phyloP scores from a whole-genome alignment of 2,113 vertebrate genomes.

The Anas platyrhynchos region DNA sequence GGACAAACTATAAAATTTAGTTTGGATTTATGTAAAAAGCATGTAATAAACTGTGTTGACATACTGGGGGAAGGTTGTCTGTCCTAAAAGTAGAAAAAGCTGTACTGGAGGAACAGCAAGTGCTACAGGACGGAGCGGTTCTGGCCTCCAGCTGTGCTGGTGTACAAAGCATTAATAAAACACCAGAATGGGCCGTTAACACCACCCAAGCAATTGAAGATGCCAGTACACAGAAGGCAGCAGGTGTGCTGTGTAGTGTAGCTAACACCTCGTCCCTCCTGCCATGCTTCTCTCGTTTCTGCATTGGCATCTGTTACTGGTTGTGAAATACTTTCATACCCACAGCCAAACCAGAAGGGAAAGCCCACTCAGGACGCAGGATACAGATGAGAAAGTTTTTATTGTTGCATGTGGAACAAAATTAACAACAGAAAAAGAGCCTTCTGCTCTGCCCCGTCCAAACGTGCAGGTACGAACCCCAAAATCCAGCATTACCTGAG shows the following conservation, averaged over 20 bases:
- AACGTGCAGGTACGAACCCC: rapidly evolving
- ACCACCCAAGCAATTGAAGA: rapidly evolving
- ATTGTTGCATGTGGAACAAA: neutral
- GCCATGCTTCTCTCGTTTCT: rapidly evolving
- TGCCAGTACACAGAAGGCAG: no score
- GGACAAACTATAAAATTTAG: neutral
- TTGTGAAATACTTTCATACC: rapidly evolving
- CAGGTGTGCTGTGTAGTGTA: rapidly evolving
- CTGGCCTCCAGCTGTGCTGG: neutral
- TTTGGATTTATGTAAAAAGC: neutral
- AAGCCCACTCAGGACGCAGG: rapidly evolving
- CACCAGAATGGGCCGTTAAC: rapidly evolving
- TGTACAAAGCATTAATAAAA: neutral
- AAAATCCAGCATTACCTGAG: neutral
- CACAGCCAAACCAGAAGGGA: neutral
- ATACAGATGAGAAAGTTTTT: neutral
- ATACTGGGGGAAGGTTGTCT: neutral
- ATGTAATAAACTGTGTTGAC: constrained; percentile 13
- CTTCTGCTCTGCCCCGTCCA: rapidly evolving
- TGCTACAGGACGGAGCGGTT: neutral
- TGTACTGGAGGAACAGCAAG: neutral
- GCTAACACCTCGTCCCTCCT: neutral
- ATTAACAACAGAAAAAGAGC: neutral
- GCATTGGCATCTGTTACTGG: rapidly evolving
- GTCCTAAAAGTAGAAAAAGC: neutral